Conservation (phyloP, 1,140 invertebrate species). For the Bathynomus jamesi region DNA sequence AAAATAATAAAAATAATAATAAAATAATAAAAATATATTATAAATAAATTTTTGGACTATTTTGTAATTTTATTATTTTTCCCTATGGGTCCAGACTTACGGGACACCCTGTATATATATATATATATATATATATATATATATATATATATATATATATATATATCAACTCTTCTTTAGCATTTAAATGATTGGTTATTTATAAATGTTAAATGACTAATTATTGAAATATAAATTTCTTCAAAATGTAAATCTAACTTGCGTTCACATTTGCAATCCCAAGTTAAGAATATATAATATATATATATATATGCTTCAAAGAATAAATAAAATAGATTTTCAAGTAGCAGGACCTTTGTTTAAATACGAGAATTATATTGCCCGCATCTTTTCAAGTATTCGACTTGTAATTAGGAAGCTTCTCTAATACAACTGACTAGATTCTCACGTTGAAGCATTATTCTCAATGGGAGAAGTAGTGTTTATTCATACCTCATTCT, state of each 20-base stretch:
- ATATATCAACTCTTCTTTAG: neutral
- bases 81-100: too few species aligned
- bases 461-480: neutral
- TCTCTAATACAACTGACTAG: too few species aligned
- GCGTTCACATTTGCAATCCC: too few species aligned
- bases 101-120: constrained; percentile 7
- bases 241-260: too few species aligned
- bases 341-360: neutral
- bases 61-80: too few species aligned
- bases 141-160: constrained; percentile 13
- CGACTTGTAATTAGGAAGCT: neutral
- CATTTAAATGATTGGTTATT: too few species aligned
- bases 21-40: too few species aligned
- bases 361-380: neutral
- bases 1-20: too few species aligned
- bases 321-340: neutral
- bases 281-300: too few species aligned
- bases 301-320: constrained; percentile 1
- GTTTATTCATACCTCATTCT: neutral
- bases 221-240: too few species aligned
- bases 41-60: too few species aligned
- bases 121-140: constrained; percentile 13
- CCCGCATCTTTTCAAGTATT: neutral
- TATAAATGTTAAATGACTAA: neutral
- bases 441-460: neutral